Conservation (phyloP, 2,888 invertebrate genomes). For the Oscheius myriophilus region DNA sequence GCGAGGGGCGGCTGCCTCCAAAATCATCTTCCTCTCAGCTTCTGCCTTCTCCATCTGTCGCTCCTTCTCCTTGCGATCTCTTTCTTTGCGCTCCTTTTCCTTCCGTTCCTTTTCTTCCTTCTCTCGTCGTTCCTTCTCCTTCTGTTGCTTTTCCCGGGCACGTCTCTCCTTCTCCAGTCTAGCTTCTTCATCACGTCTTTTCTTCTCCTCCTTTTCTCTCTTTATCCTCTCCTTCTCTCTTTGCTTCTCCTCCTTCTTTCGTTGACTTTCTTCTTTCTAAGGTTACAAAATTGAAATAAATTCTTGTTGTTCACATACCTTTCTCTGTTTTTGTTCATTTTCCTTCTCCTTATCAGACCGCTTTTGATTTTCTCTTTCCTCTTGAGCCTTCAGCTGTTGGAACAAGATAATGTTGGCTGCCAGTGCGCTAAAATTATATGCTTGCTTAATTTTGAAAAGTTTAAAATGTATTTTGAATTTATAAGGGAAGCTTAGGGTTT, state of each 20-base stretch:
- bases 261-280: slow-evolving; percentile 8
- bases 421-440: slow-evolving; percentile 6
- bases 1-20: too few relatives aligned
- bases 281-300: background rate
- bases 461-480: too few relatives aligned
- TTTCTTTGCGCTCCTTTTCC: slow-evolving; percentile 3
- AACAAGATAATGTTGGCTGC: slow-evolving; percentile 11
- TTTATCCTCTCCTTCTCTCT: slow-evolving; percentile 20
- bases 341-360: slow-evolving; percentile 15
- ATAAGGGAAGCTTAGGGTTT: too few relatives aligned
- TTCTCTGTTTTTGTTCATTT: slow-evolving; percentile 12
- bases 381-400: slow-evolving; percentile 17
- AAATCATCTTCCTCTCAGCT: too few relatives aligned
- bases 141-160: slow-evolving; percentile 4
- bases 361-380: slow-evolving; percentile 2
- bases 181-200: background rate
- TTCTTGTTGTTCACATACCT: too few relatives aligned
- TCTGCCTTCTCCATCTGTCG: too few relatives aligned
- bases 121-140: slow-evolving; percentile 6
- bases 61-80: background rate
- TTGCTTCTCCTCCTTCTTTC: slow-evolving; percentile 14
- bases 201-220: slow-evolving; percentile 17
- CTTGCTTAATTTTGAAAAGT: background rate
- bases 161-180: slow-evolving; percentile 1
- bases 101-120: slow-evolving; percentile 1